Conservation (phyloP, 2,888 invertebrate species). For the Hypena proboscidalis region DNA sequence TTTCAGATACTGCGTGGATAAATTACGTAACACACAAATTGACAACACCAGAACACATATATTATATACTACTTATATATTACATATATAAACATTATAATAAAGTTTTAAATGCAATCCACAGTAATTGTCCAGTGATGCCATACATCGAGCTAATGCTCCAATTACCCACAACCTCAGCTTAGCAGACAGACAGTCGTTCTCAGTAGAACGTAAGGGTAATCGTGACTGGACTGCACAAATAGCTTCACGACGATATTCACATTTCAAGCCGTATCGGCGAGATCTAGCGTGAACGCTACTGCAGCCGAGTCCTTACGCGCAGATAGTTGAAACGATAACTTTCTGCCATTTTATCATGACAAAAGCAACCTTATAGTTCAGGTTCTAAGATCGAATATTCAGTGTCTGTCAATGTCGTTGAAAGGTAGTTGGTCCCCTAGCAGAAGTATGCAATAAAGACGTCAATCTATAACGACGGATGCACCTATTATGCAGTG, state of each 20-base stretch:
- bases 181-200: slow-evolving; percentile 25
- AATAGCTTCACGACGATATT: slow-evolving; percentile 59
- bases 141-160: slow-evolving; percentile 19
- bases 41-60: too few species aligned
- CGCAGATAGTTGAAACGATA: slow-evolving; percentile 34
- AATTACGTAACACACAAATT: too few species aligned
- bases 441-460: slow-evolving; percentile 67
- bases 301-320: slow-evolving; percentile 42
- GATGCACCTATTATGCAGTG: slow-evolving; percentile 67
- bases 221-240: slow-evolving; percentile 61
- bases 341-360: slow-evolving; percentile 7
- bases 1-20: too few species aligned
- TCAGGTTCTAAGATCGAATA: slow-evolving; percentile 15
- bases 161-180: slow-evolving; percentile 26
- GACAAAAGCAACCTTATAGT: slow-evolving; percentile 14
- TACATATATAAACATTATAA: too few species aligned
- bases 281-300: slow-evolving; percentile 53
- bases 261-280: slow-evolving; percentile 66
- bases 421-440: slow-evolving; percentile 46
- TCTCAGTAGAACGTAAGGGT: slow-evolving; percentile 44
- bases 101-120: too few species aligned
- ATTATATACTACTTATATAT: too few species aligned
- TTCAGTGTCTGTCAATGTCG: slow-evolving; percentile 14
- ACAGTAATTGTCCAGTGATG: too few species aligned
- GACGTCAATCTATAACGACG: slow-evolving; percentile 68